A percentile compares a stretch with the other conserved stretches of the same genome.
Evolutionary conservation across 2,113 vertebrate genomes (phyloP).

Genomic region (Aptenodytes forsteri): DNA sequence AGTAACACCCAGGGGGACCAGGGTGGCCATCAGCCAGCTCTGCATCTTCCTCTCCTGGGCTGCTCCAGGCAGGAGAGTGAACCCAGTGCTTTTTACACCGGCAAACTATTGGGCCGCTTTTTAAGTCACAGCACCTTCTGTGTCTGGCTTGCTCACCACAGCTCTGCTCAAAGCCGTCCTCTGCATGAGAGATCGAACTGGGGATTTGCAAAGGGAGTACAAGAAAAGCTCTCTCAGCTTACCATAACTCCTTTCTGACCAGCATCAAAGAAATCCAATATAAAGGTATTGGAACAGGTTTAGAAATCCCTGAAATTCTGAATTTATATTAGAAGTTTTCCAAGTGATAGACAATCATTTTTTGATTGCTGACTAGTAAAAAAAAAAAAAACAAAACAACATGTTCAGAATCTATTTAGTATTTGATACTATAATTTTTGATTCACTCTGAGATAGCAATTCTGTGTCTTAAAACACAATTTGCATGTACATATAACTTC

Average conservation of each 20-base stretch:
- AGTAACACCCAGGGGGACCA: no score
- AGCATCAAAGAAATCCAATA: background rate
- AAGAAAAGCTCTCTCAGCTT: background rate
- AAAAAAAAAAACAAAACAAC: background rate
- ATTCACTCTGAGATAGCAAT: background rate
- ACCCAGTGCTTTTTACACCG: background rate
- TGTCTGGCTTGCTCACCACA: background rate
- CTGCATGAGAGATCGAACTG: fast-evolving
- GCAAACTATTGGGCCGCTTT: background rate
- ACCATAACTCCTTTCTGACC: background rate
- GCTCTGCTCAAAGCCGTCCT: background rate
- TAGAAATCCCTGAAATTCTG: background rate
- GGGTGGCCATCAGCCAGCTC: background rate
- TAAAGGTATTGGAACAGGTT: background rate
- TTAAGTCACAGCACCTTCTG: background rate
- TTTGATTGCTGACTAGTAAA: background rate
- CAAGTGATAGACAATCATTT: background rate
- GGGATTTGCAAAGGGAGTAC: background rate
- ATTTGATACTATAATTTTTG: background rate
- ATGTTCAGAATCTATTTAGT: background rate
- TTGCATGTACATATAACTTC: background rate
- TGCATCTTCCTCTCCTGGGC: background rate
- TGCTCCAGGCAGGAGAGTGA: background rate
- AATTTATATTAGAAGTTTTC: background rate
- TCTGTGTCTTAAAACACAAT: background rate